Base-by-base conservation (phyloP, 2,113 vertebrate species). In the Raja brachyura region DNA sequence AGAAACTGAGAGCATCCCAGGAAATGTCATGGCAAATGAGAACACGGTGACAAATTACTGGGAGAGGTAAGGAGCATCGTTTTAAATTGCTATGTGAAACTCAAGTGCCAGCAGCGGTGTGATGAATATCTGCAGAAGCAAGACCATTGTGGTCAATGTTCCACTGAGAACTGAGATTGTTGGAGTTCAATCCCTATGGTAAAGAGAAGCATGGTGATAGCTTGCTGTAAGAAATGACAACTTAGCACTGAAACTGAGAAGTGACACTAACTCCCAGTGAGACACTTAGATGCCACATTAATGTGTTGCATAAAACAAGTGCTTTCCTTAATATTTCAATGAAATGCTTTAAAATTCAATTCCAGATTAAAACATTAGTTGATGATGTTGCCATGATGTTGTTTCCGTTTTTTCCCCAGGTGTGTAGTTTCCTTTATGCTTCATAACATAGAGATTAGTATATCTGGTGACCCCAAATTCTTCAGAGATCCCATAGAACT, bases 41-140 rank as follows among this genome's bases (percentile, higher is more conserved):
- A 88, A 88, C 83, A 88, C 59, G 31, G 83, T 88, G 83, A 88
- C 83, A 88, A 88, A 88, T 88, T 88, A 88, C 83, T 66, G 59
- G 83, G 83, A 66, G 59, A 88, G 28, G 83, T 59, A 88, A 88
- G 61, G 83, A 66, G 83, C 83, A 63, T 63, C 59, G 31, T 88
- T 88, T 88, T 88, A 88, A 88, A 88, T 88, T 88, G 83, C 83
- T 88, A 4, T 88, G 59, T 63, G 83, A 88, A 88, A 88, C 83
- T 88, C 83, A 14, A 63, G 59, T 88, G 83, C 31, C 83, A 88
- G 83, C 83, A 88, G 83, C 83, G 5, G 0, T 16, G 59, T 88
- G 83, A 88, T 88, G 83, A 88, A 88, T 88, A 56, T 88, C 83
- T 88, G 59, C 59, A 63, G 83, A 88, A 88, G 59, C 39, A n/a